phyloP scores from a whole-genome alignment of 2,113 vertebrate species.

The Otocyon megalotis region DNA sequence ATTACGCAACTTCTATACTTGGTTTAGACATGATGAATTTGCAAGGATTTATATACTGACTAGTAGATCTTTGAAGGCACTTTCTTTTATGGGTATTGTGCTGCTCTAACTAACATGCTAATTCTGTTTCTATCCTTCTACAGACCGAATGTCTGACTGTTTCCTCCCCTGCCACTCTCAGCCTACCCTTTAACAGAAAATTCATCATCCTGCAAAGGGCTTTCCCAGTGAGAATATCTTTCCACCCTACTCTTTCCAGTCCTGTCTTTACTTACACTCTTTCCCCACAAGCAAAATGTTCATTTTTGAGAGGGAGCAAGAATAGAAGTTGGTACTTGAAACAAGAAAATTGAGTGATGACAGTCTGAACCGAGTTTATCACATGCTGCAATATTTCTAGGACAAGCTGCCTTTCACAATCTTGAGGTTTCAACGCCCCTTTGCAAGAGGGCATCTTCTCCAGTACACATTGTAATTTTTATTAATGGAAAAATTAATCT shows the following conservation, averaged over 20 bases:
- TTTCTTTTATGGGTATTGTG: slow-evolving; percentile 32
- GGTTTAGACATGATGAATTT: background rate
- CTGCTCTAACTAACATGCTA: slow-evolving; percentile 36
- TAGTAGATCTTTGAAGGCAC: background rate
- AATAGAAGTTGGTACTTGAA: background rate
- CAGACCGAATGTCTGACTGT: background rate
- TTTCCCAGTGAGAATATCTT: background rate
- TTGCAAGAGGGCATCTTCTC: background rate
- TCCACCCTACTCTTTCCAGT: background rate
- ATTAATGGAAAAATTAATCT: slow-evolving; percentile 23
- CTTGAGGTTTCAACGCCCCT: background rate
- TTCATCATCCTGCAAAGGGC: background rate
- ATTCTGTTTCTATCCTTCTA: slow-evolving; percentile 21
- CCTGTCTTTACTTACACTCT: background rate
- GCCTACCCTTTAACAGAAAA: background rate
- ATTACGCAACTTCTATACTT: background rate
- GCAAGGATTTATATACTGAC: background rate
- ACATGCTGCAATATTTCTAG: background rate
- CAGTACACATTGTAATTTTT: background rate
- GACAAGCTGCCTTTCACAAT: background rate
- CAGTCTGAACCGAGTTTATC: background rate
- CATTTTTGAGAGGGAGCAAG: background rate
- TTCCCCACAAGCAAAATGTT: background rate
- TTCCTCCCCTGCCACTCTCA: background rate
- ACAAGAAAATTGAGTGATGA: background rate